These are phyloP conservation scores for Probaryconus sp. DNA, from an alignment of 1,140 invertebrate species.

Conservation along the genomic window DNA sequence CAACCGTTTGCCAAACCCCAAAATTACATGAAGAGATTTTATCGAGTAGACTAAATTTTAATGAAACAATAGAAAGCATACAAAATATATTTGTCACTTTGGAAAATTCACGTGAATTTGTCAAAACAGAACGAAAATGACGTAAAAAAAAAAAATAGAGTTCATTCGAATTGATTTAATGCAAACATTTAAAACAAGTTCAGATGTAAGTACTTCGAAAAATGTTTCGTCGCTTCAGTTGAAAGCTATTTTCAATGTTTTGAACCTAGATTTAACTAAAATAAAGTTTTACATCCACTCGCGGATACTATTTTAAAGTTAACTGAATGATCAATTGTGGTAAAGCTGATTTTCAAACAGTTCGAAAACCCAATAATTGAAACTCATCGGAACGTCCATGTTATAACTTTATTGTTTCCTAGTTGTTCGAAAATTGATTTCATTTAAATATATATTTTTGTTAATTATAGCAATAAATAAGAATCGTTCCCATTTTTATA, in stretches of 20 bases:
- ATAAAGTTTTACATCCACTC: constrained; percentile 32
- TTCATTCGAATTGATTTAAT: constrained; percentile 35
- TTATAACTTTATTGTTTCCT: constrained; percentile 12
- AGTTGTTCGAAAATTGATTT: constrained; percentile 12
- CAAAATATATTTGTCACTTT: too few species aligned
- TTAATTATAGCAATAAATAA: background rate
- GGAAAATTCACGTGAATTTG: constrained; percentile 24
- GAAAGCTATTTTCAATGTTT: constrained; percentile 23
- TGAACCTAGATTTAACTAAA: constrained; percentile 31
- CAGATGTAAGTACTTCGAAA: constrained; percentile 9
- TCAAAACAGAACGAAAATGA: background rate
- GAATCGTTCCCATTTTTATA: background rate
- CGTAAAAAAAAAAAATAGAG: background rate
- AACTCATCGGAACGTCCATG: constrained; percentile 23
- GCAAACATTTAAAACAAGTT: constrained; percentile 18
- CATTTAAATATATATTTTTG: constrained; percentile 16
- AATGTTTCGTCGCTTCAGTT: constrained; percentile 26
- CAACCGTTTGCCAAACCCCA: too few species aligned
- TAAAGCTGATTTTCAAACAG: constrained; percentile 35
- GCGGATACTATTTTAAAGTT: constrained; percentile 42
- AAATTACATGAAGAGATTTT: too few species aligned
- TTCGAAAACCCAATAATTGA: constrained; percentile 40
- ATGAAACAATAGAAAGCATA: too few species aligned
- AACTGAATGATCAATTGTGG: constrained; percentile 37
- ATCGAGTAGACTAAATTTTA: too few species aligned